Evolutionary conservation across 2,888 invertebrate genomes (phyloP).

Genomic region (Himalopsyche kuldschensis): DNA sequence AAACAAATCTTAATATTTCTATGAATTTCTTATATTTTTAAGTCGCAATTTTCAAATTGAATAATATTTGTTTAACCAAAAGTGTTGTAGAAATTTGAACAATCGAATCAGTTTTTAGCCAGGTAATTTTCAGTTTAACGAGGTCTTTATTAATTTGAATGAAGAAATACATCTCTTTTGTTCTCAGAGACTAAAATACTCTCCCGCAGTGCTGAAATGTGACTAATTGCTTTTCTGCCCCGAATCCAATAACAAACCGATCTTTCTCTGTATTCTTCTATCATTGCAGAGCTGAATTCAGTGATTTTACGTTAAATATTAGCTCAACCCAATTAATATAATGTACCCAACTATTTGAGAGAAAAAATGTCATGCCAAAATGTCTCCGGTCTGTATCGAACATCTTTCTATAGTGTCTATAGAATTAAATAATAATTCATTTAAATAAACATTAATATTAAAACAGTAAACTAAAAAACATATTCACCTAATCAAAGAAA

Average conservation of each 20-base stretch:
- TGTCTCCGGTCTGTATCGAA: no score
- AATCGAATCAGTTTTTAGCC: neutral
- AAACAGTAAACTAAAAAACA: no score
- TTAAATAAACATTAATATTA: no score
- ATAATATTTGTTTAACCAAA: neutral
- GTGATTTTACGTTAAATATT: no score
- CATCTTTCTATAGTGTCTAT: no score
- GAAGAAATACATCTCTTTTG: neutral
- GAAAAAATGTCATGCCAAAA: no score
- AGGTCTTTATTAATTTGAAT: neutral
- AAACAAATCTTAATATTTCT: no score
- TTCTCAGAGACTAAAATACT: neutral
- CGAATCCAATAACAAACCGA: constrained; percentile 21
- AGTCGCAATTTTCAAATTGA: neutral
- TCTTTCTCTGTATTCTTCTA: neutral
- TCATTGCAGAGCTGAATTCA: neutral
- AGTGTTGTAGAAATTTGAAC: neutral
- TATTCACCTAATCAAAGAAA: no score
- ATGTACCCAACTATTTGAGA: no score
- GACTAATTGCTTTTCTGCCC: constrained; percentile 28
- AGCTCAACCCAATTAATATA: no score
- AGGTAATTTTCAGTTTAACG: neutral
- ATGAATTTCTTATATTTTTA: no score
- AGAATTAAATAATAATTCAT: no score
- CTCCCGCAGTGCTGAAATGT: constrained; percentile 10